Evolutionary conservation across 2,113 vertebrate species (phyloP).

Genomic region (Rhodinocichla rosea): DNA sequence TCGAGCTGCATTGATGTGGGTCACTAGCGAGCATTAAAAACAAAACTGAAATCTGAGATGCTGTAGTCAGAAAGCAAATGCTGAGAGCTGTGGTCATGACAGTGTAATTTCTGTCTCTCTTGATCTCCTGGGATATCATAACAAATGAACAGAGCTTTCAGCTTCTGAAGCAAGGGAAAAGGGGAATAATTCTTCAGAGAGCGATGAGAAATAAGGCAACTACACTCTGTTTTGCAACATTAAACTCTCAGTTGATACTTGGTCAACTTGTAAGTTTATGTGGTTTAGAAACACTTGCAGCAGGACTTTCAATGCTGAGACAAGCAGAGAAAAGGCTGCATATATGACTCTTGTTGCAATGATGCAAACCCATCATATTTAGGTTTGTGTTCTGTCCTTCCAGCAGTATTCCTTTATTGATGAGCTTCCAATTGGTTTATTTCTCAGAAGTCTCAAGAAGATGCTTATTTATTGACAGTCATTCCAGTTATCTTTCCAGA

Average conservation of each 20-base stretch:
- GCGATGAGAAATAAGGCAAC: background rate
- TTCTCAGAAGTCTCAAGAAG: background rate
- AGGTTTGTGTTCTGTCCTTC: background rate
- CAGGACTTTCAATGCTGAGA: background rate
- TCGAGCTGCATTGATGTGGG: conserved; percentile 49
- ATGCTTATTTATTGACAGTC: background rate
- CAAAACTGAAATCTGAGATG: conserved; percentile 24
- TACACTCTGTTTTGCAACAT: background rate
- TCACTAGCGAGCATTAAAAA: conserved; percentile 42
- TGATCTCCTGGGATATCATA: conserved; percentile 18
- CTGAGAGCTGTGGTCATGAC: background rate
- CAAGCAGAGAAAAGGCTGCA: background rate
- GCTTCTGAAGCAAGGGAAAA: background rate
- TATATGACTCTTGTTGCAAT: background rate
- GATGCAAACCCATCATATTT: background rate
- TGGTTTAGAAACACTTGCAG: background rate
- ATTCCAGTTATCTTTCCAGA: background rate
- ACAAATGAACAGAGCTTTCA: background rate
- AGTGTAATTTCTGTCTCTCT: background rate
- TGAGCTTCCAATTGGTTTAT: background rate
- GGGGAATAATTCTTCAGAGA: background rate
- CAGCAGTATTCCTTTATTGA: background rate
- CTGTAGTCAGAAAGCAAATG: conserved; percentile 8
- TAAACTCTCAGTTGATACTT: background rate
- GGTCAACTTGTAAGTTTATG: background rate